Base-by-base conservation (phyloP, 2,888 invertebrate species). In the Nephrotoma guestfalica region DNA sequence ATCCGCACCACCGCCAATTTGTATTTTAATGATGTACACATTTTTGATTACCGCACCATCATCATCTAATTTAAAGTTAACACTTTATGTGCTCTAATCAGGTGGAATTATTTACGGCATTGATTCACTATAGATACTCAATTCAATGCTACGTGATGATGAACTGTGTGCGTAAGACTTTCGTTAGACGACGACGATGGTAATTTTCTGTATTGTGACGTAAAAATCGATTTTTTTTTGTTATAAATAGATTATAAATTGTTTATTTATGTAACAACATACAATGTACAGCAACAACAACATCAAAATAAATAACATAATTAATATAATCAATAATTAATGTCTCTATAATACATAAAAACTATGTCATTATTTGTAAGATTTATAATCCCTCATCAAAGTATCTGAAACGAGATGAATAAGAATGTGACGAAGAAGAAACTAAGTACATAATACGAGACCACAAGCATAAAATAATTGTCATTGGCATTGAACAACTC, bases 311-410 rank as follows among this genome's bases (percentile, higher is more conserved):
- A 43, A 43, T 43, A 43, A 71, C 5, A 71, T 71, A 71, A 71
- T 71, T 71, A 30, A 71, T 30, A 71, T 71, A 30, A 71, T 71
- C 71, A 71, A 71, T 71, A 71, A 71, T 71, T 71, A 71, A 71
- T 71, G 71, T 71, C 30, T 71, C 7, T 71, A 71, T 71, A 30
- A 0, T 71, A 71, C 30, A 71, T 30, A 71, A 71, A 71, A 71
- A 2, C 71, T 71, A 30, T 30, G 30, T 71, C 30, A 71, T 85
- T 85, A 85, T 85, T 85, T 85, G 13, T 43, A 85, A 43, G 85
- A 42, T 85, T 85, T 85, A 85, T 85, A 85, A 18, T 85, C 85
- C 43, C 43, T 85, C 85, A 85, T 85, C 43, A 85, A 85, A 18
- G 42, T 85, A 43, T 85, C 85, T 85, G 85, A 42, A 85, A 85